These are phyloP conservation scores for Diogma glabrata DNA, from an alignment of 2,888 invertebrate genomes.

Conservation along the genomic window DNA sequence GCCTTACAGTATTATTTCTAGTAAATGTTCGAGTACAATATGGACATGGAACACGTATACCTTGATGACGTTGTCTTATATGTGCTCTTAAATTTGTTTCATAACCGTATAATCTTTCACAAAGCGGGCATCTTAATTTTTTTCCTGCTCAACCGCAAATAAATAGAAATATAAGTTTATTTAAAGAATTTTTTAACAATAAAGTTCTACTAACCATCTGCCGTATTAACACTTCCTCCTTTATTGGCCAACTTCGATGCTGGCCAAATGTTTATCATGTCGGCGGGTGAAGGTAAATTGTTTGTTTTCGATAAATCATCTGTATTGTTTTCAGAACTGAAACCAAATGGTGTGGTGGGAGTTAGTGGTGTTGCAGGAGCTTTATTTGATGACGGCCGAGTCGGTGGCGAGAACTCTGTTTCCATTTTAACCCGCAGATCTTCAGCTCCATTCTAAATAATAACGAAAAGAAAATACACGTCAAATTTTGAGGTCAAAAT, in stretches of 20 bases:
- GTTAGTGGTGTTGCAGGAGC: constrained; percentile 32
- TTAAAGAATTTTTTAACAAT: no score
- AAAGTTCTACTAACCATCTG: constrained; percentile 53
- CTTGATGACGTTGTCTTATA: constrained; percentile 83
- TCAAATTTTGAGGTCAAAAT: background rate
- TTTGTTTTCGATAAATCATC: constrained; percentile 34
- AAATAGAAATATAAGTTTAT: constrained; percentile 6
- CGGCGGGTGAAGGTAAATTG: constrained; percentile 36
- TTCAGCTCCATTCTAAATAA: constrained; percentile 38
- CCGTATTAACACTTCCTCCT: constrained; percentile 71
- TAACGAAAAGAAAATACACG: constrained; percentile 12
- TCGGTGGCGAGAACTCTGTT: constrained; percentile 43
- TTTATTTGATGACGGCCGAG: constrained; percentile 1
- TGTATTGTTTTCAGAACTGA: constrained; percentile 26
- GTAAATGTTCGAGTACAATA: constrained; percentile 85
- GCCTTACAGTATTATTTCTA: constrained; percentile 81
- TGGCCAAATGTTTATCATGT: constrained; percentile 48
- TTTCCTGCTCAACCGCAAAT: constrained; percentile 72
- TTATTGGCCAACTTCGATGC: constrained; percentile 54
- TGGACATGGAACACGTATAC: constrained; percentile 83
- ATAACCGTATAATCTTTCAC: constrained; percentile 84
- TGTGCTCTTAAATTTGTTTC: constrained; percentile 87
- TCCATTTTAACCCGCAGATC: constrained; percentile 63
- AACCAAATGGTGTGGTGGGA: constrained; percentile 39
- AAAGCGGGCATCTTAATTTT: constrained; percentile 85